Evolutionary conservation across 2,888 invertebrate genomes (phyloP).

Genomic region (Callyntrura guangdongensis): DNA sequence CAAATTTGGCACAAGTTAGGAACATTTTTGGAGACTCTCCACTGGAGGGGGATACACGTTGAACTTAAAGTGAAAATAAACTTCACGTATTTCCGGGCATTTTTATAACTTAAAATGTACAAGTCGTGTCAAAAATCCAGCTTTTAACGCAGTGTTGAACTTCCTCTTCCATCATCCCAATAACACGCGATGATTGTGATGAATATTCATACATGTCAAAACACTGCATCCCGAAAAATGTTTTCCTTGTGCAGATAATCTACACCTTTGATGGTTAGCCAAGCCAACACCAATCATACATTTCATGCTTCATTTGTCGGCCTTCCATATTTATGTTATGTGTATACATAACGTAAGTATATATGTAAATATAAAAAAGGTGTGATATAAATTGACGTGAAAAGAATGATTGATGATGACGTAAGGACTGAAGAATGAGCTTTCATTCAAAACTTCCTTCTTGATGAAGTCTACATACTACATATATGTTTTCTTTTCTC

Average conservation of each 20-base stretch:
- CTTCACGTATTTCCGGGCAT: no score
- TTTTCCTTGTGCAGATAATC: constrained; percentile 57
- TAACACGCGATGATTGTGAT: constrained; percentile 61
- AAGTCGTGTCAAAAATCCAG: constrained; percentile 1
- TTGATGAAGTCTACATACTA: neutral
- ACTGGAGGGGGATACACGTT: neutral
- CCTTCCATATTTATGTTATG: neutral
- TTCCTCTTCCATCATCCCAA: constrained; percentile 55
- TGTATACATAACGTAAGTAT: neutral
- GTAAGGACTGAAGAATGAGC: constrained; percentile 46
- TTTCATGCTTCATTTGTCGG: constrained; percentile 73
- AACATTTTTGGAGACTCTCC: neutral
- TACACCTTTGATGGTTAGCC: constrained; percentile 43
- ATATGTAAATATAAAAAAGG: neutral
- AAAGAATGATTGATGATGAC: constrained; percentile 73
- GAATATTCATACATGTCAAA: constrained; percentile 75
- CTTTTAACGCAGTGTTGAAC: neutral
- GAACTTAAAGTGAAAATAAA: neutral
- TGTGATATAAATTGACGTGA: constrained; percentile 42
- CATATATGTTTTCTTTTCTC: neutral
- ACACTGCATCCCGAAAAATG: constrained; percentile 63
- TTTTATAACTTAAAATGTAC: neutral
- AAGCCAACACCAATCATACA: constrained; percentile 65
- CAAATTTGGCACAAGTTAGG: neutral
- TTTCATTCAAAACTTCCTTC: constrained; percentile 36